A percentile compares a stretch with the other conserved stretches of the same genome.
Evolutionary conservation across 2,888 invertebrate species (phyloP).

Genomic region (Acheta domesticus): DNA sequence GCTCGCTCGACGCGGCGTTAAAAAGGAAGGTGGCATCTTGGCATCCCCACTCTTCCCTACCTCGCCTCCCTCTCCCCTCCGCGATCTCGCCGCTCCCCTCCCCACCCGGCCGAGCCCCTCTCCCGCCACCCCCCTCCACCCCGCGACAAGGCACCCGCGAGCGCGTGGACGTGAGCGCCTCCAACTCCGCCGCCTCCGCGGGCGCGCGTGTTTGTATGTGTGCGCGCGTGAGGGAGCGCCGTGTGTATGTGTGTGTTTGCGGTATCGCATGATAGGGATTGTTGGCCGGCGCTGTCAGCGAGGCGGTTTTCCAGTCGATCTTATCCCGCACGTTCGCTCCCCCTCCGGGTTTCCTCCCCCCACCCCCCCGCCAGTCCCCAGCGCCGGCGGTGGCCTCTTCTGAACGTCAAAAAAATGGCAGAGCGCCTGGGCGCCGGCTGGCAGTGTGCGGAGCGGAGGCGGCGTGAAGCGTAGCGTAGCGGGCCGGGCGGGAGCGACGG

Average conservation of each 20-base stretch:
- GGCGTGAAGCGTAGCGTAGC: neutral
- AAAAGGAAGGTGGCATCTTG: constrained; percentile 30
- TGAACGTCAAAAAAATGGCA: constrained; percentile 47
- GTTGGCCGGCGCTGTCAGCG: constrained; percentile 36
- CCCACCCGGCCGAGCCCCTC: constrained; percentile 20
- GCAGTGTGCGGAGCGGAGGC: neutral
- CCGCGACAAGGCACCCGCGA: neutral
- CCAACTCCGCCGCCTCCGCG: neutral
- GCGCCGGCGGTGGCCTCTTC: constrained; percentile 43
- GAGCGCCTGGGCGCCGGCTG: constrained; percentile 50
- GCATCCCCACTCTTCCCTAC: neutral
- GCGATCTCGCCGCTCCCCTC: neutral
- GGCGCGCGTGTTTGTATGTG: constrained; percentile 3
- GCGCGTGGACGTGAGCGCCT: no score
- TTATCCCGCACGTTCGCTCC: constrained; percentile 40
- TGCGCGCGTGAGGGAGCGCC: neutral
- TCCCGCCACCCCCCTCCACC: constrained; percentile 8
- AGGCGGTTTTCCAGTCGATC: constrained; percentile 36
- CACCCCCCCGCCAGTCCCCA: constrained; percentile 52
- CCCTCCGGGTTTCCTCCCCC: constrained; percentile 38
- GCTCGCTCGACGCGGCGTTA: constrained; percentile 19
- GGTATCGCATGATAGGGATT: constrained; percentile 26
- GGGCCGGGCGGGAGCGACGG: neutral
- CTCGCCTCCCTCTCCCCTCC: constrained; percentile 12
- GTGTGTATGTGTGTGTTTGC: constrained; percentile 18